phyloP scores from a whole-genome alignment of 2,888 invertebrate genomes.

The Crocallis elinguaria region DNA sequence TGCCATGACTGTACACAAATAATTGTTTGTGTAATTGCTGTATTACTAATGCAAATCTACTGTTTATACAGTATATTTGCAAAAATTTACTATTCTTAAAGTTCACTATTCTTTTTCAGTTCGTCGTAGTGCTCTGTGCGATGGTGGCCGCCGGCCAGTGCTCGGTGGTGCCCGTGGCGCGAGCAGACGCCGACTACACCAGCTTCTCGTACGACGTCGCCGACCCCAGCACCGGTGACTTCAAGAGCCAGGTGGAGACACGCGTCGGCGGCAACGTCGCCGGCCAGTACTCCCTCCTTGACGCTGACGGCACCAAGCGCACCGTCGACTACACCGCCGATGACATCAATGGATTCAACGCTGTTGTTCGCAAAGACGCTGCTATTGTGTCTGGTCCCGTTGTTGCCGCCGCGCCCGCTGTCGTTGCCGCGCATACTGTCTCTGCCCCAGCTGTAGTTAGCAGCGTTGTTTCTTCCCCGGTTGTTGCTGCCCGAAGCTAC shows the following conservation, averaged over 20 bases:
- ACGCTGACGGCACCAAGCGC: constrained; percentile 83
- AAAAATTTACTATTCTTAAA: too few relatives aligned
- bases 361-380: constrained; percentile 83
- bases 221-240: constrained; percentile 84
- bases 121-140: constrained; percentile 73
- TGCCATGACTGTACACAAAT: too few relatives aligned
- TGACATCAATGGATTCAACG: constrained; percentile 84
- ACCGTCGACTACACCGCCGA: constrained; percentile 85
- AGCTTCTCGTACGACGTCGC: constrained; percentile 85
- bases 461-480: constrained; percentile 40
- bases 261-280: constrained; percentile 80
- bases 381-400: constrained; percentile 58
- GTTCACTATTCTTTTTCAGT: constrained; percentile 57
- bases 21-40: too few relatives aligned
- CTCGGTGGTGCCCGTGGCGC: constrained; percentile 81
- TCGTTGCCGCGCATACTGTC: constrained; percentile 32
- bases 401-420: constrained; percentile 44
- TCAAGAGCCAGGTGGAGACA: constrained; percentile 83
- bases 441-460: constrained; percentile 35
- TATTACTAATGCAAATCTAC: too few relatives aligned
- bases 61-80: too few relatives aligned
- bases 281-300: constrained; percentile 84
- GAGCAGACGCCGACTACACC: constrained; percentile 79
- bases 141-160: constrained; percentile 67
- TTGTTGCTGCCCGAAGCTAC: constrained; percentile 38